Evolutionary conservation across 2,113 vertebrate genomes (phyloP).

Genomic region (Prunella fulvescens): DNA sequence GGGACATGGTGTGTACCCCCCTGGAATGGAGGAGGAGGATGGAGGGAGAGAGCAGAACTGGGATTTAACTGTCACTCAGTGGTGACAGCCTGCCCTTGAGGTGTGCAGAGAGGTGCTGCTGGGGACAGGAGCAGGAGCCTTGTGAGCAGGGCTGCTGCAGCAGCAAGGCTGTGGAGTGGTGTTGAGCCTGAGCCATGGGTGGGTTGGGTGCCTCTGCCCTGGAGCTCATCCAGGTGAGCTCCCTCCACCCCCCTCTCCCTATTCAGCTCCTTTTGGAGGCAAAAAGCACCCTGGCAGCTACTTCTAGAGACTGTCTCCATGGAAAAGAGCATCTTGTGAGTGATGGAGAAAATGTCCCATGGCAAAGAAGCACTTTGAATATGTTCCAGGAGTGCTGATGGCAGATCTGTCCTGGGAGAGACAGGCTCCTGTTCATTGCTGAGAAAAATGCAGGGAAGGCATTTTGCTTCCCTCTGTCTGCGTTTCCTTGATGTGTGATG

Average conservation of each 20-base stretch:
- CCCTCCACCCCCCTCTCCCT: neutral
- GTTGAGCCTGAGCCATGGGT: neutral
- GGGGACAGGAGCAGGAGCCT: neutral
- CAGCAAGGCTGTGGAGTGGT: neutral
- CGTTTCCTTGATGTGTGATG: neutral
- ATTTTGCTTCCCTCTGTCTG: neutral
- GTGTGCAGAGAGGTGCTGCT: neutral
- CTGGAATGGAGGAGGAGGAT: neutral
- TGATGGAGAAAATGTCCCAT: neutral
- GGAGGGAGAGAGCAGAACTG: neutral
- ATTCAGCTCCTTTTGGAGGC: neutral
- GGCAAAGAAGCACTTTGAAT: neutral
- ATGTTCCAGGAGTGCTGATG: neutral
- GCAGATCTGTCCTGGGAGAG: neutral
- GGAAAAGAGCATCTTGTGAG: neutral
- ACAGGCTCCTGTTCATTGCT: neutral
- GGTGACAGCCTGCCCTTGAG: neutral
- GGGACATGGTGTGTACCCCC: rapidly evolving
- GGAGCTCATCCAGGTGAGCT: neutral
- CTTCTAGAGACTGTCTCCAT: neutral
- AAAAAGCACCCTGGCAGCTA: neutral
- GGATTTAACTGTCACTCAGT: neutral
- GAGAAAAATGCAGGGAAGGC: neutral
- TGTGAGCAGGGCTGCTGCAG: neutral
- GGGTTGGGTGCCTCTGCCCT: neutral